phyloP scores from a whole-genome alignment of 2,888 invertebrate species.

The Melieria omissa region DNA sequence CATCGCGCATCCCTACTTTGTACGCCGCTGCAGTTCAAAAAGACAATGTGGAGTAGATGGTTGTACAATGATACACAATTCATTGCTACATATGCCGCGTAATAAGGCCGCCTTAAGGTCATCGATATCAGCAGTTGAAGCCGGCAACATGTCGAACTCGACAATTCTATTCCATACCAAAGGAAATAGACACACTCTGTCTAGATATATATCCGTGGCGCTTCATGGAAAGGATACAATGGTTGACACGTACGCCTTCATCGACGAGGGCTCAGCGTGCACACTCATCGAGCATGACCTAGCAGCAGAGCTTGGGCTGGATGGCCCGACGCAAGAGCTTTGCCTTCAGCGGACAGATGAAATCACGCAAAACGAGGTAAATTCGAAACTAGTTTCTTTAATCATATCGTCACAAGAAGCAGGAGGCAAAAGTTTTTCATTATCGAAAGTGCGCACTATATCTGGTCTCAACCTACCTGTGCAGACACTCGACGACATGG shows the following conservation, averaged over 20 bases:
- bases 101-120: background rate
- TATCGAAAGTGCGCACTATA: no score
- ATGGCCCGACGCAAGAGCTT: no score
- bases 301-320: slow-evolving; percentile 30
- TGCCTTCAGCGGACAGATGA: no score
- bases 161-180: slow-evolving; percentile 21
- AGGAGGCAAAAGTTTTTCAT: no score
- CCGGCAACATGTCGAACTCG: background rate
- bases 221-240: slow-evolving; percentile 20
- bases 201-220: slow-evolving; percentile 30
- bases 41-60: slow-evolving; percentile 1
- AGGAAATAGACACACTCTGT: slow-evolving; percentile 9
- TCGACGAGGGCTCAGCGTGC: slow-evolving; percentile 42
- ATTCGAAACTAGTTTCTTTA: no score
- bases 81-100: background rate
- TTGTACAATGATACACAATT: no score
- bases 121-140: background rate
- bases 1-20: no score
- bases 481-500: no score
- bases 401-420: no score
- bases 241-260: slow-evolving; percentile 38
- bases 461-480: no score
- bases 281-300: slow-evolving; percentile 36
- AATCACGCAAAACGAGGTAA: no score
- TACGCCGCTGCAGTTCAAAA: slow-evolving; percentile 32